These are phyloP conservation scores for Sarcophaga variegata DNA, from an alignment of 2,888 invertebrate species.

Conservation along the genomic window DNA sequence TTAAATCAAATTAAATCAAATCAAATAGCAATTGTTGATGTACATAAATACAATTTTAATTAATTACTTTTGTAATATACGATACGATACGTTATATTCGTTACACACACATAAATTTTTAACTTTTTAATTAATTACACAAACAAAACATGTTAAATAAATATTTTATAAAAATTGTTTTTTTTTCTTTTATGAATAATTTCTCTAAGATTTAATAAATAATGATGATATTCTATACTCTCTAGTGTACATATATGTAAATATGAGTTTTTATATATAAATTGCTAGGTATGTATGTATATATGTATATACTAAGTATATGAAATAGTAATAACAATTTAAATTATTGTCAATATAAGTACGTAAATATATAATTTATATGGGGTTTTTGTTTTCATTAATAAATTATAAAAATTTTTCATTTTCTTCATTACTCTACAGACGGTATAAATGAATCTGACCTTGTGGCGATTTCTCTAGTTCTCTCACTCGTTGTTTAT, in stretches of 20 bases:
- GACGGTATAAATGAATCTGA: slow-evolving; percentile 62
- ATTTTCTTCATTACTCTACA: slow-evolving; percentile 66
- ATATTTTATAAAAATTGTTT: too few species aligned
- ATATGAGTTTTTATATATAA: neutral
- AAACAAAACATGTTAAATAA: neutral
- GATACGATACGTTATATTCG: neutral
- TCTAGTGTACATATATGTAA: neutral
- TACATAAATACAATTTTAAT: neutral
- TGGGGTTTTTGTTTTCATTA: neutral
- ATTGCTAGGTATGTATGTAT: too few species aligned
- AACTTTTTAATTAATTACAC: neutral
- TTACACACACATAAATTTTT: neutral
- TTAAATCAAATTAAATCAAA: too few species aligned
- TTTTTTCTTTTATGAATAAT: neutral
- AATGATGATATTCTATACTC: neutral
- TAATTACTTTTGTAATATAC: neutral
- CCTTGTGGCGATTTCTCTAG: slow-evolving; percentile 43
- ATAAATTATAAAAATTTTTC: slow-evolving; percentile 13
- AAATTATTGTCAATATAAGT: neutral
- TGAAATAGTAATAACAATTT: neutral
- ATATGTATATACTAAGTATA: too few species aligned
- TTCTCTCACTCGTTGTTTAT: neutral
- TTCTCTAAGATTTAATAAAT: neutral
- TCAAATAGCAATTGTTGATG: too few species aligned
- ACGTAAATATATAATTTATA: neutral